A percentile compares a stretch with the other conserved stretches of the same genome.
phyloP scores from a whole-genome alignment of 2,888 invertebrate genomes.

The Aphidius colemani region DNA sequence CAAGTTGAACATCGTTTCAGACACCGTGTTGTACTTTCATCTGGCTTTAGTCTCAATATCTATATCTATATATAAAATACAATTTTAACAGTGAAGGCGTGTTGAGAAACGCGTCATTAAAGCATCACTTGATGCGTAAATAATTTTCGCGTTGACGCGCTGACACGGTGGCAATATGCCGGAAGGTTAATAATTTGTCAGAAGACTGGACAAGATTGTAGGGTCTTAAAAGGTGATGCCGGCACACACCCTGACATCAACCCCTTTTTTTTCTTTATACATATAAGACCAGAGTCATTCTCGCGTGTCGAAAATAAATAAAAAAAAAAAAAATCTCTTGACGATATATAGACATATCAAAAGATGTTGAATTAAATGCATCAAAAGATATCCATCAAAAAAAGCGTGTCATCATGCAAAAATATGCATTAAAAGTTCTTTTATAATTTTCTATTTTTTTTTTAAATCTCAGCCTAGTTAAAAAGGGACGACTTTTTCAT shows the following conservation, averaged over 20 bases:
- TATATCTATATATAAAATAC: constrained; percentile 1
- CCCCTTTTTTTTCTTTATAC: no score
- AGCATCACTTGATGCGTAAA: constrained; percentile 46
- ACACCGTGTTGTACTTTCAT: not conserved
- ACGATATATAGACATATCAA: not conserved
- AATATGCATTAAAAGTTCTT: no score
- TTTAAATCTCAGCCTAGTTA: no score
- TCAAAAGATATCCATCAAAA: no score
- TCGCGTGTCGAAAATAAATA: constrained; percentile 6
- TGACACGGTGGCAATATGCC: constrained; percentile 29
- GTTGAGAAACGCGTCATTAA: constrained; percentile 42
- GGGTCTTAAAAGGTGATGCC: constrained; percentile 37
- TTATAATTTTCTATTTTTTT: no score
- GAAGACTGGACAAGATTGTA: constrained; percentile 27
- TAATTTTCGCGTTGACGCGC: constrained; percentile 43
- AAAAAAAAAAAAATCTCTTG: not conserved
- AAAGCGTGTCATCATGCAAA: no score
- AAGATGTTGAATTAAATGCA: no score
- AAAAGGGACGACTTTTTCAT: no score
- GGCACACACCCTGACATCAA: not conserved
- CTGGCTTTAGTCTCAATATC: not conserved
- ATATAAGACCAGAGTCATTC: not conserved
- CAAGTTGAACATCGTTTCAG: not conserved
- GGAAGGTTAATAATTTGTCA: constrained; percentile 50
- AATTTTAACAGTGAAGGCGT: constrained; percentile 14